Conservation (phyloP, 2,888 invertebrate genomes). For the Coleophora deauratella region DNA sequence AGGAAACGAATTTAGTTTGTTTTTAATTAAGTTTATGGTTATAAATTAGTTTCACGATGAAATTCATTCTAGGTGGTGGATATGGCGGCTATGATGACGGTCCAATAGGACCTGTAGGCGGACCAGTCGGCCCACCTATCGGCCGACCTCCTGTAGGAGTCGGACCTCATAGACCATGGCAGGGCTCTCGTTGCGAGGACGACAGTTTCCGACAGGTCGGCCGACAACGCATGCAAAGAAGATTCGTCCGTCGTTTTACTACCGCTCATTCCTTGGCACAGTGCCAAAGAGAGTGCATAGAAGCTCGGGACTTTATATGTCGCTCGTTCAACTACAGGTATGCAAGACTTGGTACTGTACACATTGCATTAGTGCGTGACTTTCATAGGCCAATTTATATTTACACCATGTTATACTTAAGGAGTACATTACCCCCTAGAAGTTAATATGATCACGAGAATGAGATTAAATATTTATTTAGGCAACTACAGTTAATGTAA, state of each 20-base stretch:
- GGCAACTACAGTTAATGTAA: no score
- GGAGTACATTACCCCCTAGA: no score
- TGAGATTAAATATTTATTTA: no score
- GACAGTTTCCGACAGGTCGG: conserved; percentile 90
- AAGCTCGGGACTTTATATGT: conserved; percentile 87
- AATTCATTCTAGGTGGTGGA: conserved; percentile 29
- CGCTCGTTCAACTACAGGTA: conserved; percentile 91
- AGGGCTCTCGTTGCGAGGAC: conserved; percentile 83
- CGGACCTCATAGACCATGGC: conserved; percentile 53
- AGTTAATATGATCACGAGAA: no score
- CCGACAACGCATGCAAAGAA: conserved; percentile 84
- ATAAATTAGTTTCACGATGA: not conserved
- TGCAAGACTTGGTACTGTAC: not conserved
- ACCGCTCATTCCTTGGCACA: conserved; percentile 83
- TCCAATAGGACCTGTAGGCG: conserved; percentile 23
- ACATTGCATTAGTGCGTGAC: conserved; percentile 10
- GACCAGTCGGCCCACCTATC: conserved; percentile 44
- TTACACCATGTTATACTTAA: no score
- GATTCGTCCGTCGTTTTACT: conserved; percentile 83
- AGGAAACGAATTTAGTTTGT: conserved; percentile 1
- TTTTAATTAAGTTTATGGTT: not conserved
- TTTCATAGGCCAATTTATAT: no score
- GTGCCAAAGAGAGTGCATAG: conserved; percentile 89
- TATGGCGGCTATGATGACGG: conserved; percentile 41
- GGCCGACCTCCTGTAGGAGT: conserved; percentile 29